Percentiles rank a stretch among this genome's conserved stretches.
Evolutionary conservation across 2,797 vertebrate genomes (phyloP).

Genomic region (Synanceia verrucosa): DNA sequence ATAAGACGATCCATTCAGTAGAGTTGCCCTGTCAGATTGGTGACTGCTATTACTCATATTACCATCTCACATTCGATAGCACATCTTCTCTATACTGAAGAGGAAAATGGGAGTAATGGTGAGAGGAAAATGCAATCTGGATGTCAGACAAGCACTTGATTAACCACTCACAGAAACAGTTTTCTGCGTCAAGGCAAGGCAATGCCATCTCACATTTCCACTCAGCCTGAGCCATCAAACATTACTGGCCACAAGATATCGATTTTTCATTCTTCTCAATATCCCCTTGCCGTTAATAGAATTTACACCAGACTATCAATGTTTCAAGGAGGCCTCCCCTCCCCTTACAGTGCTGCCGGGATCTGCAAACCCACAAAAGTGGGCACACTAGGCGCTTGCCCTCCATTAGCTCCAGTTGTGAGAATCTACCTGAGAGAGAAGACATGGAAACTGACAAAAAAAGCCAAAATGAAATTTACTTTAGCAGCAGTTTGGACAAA

Average conservation of each 20-base stretch:
- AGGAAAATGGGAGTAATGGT: constrained; percentile 63
- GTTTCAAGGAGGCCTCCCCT: constrained; percentile 64
- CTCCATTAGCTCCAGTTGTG: constrained; percentile 75
- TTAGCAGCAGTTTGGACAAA: constrained; percentile 63
- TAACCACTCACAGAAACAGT: constrained; percentile 73
- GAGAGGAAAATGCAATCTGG: constrained; percentile 76
- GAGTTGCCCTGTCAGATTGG: constrained; percentile 56
- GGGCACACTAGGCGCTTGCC: constrained; percentile 31
- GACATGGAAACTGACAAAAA: constrained; percentile 75
- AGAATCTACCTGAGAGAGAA: constrained; percentile 40
- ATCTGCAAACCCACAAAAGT: constrained; percentile 45
- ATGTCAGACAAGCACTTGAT: constrained; percentile 75
- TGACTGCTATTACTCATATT: constrained; percentile 55
- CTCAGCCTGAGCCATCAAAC: constrained; percentile 82
- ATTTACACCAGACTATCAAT: constrained; percentile 74
- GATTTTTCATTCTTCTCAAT: constrained; percentile 79
- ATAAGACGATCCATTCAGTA: constrained; percentile 39
- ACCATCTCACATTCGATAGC: constrained; percentile 64
- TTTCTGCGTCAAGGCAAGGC: constrained; percentile 43
- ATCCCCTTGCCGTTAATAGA: constrained; percentile 76
- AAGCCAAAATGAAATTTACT: constrained; percentile 70
- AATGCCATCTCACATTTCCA: constrained; percentile 81
- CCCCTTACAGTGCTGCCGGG: constrained; percentile 38
- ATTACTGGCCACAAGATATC: constrained; percentile 82
- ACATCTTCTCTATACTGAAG: constrained; percentile 43